These are phyloP conservation scores for Chelonia mydas DNA, from an alignment of 2,797 vertebrate species.

Conservation along the genomic window DNA sequence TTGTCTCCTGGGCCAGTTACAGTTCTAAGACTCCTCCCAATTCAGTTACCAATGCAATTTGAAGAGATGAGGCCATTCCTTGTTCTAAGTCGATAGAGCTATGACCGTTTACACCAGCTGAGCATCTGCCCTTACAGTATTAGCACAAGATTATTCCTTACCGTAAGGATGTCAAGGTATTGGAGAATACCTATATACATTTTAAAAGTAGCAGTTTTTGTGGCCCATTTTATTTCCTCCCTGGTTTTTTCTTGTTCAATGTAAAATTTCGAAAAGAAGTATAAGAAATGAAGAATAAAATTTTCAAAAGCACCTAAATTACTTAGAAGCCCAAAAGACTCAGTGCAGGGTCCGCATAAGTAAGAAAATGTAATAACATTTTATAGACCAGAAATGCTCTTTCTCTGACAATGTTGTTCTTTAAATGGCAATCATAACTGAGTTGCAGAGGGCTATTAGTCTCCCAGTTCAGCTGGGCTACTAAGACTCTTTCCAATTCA, in stretches of 20 bases:
- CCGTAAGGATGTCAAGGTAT: rapidly evolving
- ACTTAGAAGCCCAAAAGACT: not conserved
- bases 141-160: not conserved
- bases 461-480: not conserved
- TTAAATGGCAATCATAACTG: not conserved
- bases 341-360: not conserved
- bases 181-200: not conserved
- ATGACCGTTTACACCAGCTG: not conserved
- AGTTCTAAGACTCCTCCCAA: conserved; percentile 26
- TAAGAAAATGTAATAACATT: not conserved
- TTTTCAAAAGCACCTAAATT: not conserved
- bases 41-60: conserved; percentile 43
- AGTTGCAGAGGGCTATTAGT: not conserved
- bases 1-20: conserved; percentile 5
- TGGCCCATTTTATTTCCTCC: not conserved
- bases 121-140: no score
- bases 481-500: not conserved
- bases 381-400: not conserved
- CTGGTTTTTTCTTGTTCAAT: not conserved
- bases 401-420: not conserved
- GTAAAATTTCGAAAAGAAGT: not conserved
- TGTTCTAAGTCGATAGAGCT: not conserved
- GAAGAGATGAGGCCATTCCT: conserved; percentile 25
- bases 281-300: not conserved
- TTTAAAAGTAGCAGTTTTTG: not conserved